Conservation (phyloP, 2,113 vertebrate genomes). For the Misgurnus anguillicaudatus region DNA sequence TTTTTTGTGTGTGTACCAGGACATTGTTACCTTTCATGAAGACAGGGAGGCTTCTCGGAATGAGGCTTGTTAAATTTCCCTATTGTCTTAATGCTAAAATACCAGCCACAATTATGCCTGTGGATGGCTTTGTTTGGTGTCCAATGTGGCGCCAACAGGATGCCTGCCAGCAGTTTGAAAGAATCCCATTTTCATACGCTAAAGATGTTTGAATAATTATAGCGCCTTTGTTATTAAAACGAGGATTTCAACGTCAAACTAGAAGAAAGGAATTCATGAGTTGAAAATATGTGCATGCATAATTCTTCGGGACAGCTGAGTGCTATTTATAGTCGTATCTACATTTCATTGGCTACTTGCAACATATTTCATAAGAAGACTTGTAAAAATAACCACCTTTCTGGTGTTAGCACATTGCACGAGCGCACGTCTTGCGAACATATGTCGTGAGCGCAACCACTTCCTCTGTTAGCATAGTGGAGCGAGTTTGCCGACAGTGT, state of each 20-base stretch:
- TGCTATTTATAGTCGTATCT: conserved; percentile 23
- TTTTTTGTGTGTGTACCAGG: conserved; percentile 36
- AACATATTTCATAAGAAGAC: conserved; percentile 44
- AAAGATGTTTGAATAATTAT: conserved; percentile 70
- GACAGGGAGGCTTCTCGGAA: conserved; percentile 48
- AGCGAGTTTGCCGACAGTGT: conserved; percentile 57
- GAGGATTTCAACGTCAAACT: conserved; percentile 22
- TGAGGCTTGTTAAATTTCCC: conserved; percentile 70
- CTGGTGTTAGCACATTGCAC: conserved; percentile 20
- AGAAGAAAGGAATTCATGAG: conserved; percentile 40
- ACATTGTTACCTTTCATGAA: conserved; percentile 34
- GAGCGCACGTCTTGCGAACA: conserved; percentile 26
- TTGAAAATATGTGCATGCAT: conserved; percentile 39
- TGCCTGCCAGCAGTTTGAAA: conserved; percentile 66
- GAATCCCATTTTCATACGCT: conserved; percentile 67
- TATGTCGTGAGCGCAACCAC: conserved; percentile 56
- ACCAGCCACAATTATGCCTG: conserved; percentile 63
- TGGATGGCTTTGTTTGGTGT: conserved; percentile 61
- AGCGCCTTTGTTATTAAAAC: conserved; percentile 67
- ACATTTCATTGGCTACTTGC: conserved; percentile 25
- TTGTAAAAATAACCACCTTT: conserved; percentile 23
- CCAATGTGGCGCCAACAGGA: conserved; percentile 67
- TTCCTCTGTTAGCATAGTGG: conserved; percentile 61
- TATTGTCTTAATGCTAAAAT: conserved; percentile 60
- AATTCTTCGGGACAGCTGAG: conserved; percentile 19